phyloP scores from a whole-genome alignment of 2,888 invertebrate genomes.

The Spodoptera littoralis region DNA sequence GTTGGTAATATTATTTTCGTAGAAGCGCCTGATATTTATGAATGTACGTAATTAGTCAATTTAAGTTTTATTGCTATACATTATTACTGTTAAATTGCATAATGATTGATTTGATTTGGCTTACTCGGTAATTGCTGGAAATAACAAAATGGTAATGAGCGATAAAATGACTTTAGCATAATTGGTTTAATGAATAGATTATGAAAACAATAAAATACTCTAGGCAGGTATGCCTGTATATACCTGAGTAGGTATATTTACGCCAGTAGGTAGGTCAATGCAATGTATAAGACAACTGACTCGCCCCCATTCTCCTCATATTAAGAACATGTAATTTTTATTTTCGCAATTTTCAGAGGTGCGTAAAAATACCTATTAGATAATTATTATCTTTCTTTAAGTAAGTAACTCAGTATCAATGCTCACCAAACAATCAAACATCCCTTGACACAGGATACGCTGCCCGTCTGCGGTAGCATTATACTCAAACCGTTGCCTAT shows the following conservation, averaged over 20 bases:
- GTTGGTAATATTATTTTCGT: too few relatives aligned
- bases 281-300: too few relatives aligned
- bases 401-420: neutral
- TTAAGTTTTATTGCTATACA: conserved; percentile 4
- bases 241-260: too few relatives aligned
- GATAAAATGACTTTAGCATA: neutral
- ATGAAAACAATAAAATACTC: too few relatives aligned
- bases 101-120: neutral
- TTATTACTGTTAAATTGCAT: neutral
- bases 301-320: too few relatives aligned
- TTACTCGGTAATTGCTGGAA: conserved; percentile 42
- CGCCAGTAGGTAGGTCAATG: too few relatives aligned
- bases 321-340: too few relatives aligned
- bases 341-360: too few relatives aligned
- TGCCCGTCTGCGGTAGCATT: conserved; percentile 61
- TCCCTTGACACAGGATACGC: conserved; percentile 64
- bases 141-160: conserved; percentile 18
- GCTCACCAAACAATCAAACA: conserved; percentile 73
- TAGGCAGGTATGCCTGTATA: too few relatives aligned
- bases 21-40: conserved; percentile 4
- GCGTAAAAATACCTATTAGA: too few relatives aligned
- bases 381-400: too few relatives aligned
- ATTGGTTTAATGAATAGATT: neutral
- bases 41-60: neutral
- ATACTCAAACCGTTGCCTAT: conserved; percentile 65